Evolutionary conservation across 2,113 vertebrate genomes (phyloP).

Genomic region (Physeter macrocephalus): DNA sequence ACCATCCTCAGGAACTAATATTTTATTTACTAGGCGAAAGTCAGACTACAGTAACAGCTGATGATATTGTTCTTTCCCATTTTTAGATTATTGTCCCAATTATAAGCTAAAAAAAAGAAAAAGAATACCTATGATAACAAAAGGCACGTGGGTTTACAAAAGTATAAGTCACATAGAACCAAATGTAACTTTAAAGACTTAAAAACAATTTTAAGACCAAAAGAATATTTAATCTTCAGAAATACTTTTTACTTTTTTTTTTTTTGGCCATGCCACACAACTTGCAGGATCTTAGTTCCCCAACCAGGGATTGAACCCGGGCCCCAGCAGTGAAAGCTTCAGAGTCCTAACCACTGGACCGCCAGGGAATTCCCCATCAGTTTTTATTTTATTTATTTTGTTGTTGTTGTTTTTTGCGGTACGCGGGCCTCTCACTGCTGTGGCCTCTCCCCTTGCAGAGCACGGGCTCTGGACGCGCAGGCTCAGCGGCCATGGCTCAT

Average conservation of each 20-base stretch:
- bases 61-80: background rate
- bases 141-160: background rate
- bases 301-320: background rate
- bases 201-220: background rate
- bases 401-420: no score
- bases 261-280: background rate
- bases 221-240: background rate
- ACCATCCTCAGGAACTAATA: background rate
- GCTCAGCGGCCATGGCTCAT: no score
- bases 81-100: background rate
- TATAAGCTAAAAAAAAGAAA: background rate
- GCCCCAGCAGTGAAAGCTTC: background rate
- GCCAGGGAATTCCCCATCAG: background rate
- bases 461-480: no score
- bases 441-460: no score
- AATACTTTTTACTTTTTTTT: background rate
- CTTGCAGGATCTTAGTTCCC: background rate
- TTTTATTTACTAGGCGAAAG: background rate
- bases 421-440: no score
- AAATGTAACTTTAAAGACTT: background rate
- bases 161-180: background rate
- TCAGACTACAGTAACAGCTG: background rate
- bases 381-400: no score
- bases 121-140: background rate
- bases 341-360: background rate